A percentile compares a stretch with the other conserved stretches of the same genome.
Conservation (phyloP, 2,113 vertebrate genomes). For the Alethe diademata region DNA sequence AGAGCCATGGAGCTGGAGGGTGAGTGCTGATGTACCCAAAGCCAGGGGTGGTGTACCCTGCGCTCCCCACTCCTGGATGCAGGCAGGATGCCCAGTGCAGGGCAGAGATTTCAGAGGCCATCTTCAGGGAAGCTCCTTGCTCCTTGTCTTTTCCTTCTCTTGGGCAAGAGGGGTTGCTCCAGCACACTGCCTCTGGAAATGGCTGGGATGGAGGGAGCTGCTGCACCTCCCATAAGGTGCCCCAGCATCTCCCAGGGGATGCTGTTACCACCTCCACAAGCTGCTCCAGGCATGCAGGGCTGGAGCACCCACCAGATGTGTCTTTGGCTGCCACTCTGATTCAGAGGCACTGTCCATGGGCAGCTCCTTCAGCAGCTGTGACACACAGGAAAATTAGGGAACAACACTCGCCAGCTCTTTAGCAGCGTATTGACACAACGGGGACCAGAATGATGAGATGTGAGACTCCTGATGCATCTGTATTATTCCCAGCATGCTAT, state of each 20-base stretch:
- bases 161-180: background rate
- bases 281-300: rapidly evolving
- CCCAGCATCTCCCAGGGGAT: background rate
- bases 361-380: background rate
- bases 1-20: background rate
- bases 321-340: background rate
- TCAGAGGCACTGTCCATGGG: background rate
- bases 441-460: background rate
- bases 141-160: background rate
- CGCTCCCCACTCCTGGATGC: background rate
- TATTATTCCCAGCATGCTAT: background rate
- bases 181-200: rapidly evolving
- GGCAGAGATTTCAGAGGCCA: rapidly evolving
- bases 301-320: background rate
- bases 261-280: too few relatives aligned
- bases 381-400: background rate
- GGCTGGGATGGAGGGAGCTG: background rate
- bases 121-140: background rate
- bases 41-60: rapidly evolving
- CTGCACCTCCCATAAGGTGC: background rate
- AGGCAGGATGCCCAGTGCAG: rapidly evolving
- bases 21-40: background rate
- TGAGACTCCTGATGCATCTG: background rate
- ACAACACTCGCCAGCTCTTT: background rate
- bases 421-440: background rate